A percentile compares a stretch with the other conserved stretches of the same genome.
Conservation (phyloP, 2,113 vertebrate genomes). For the Onychorhynchus coronatus region DNA sequence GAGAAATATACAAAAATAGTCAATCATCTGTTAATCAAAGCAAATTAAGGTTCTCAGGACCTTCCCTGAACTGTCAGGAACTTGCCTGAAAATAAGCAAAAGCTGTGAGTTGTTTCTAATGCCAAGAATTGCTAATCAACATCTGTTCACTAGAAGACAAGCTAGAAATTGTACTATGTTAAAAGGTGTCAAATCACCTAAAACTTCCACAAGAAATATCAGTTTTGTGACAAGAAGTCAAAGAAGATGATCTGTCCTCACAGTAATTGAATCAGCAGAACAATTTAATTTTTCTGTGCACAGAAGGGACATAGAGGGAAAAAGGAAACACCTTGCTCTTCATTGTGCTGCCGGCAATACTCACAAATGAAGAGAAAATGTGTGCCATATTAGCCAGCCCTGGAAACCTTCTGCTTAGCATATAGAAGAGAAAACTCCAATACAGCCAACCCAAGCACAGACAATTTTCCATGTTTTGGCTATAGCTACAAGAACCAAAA, state of each 20-base stretch:
- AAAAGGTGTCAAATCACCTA: background rate
- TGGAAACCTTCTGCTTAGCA: background rate
- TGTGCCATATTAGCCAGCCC: background rate
- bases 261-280: background rate
- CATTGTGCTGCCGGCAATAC: background rate
- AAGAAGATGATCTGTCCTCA: background rate
- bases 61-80: background rate
- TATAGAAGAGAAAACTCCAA: background rate
- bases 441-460: background rate
- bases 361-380: background rate
- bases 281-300: background rate
- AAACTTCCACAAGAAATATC: background rate
- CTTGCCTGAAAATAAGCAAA: slow-evolving; percentile 39
- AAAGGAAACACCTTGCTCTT: background rate
- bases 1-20: background rate
- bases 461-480: background rate
- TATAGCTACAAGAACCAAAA: background rate
- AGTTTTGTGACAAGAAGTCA: background rate
- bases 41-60: background rate
- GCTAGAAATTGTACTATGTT: background rate
- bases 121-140: background rate
- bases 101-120: slow-evolving; percentile 18
- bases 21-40: background rate
- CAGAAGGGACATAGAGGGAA: background rate
- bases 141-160: background rate